Base-by-base conservation (phyloP, 2,888 invertebrate genomes). In the Yponomeuta plumbellus region DNA sequence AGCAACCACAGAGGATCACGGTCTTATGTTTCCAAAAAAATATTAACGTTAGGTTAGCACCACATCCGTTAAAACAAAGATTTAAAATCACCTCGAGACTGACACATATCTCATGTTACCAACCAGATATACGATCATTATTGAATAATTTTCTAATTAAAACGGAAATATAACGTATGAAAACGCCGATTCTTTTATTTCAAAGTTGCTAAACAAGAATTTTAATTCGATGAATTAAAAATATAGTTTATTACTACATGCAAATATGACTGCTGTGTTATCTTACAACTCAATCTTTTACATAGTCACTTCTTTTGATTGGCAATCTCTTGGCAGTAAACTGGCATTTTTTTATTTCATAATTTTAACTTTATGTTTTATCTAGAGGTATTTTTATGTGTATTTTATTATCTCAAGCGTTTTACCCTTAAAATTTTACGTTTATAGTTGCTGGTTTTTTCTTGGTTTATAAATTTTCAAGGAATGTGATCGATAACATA, bases 71-170 rank as follows among this genome's bases (percentile, higher is more conserved):
- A 59, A 23, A 59, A 59, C 59, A 59, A 21, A 23, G 4, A 23
- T 59, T 59, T 21, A n/a, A 59, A 21, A 21, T 20, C 59, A 23
- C 59, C 59, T 59, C 44, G 23, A 2, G 59, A 23, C 59, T 59
- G 59, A 59, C 59, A 59, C 22, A 22, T 23, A 23, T 59, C 59
- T 59, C 59, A 59, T 22, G 2, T 59, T 59, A 59, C 59, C 44
- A 52, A 52, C 44, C 44, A 52, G 44, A 13, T 1, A 13, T 1
- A 52, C 44, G 17, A 23, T 11, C 22, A 22, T 59, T 20, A 23
- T 59, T 59, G 59, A 59, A 59, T 59, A 59, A 59, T 59, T 59
- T 59, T 59, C 59, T 59, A 59, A 59, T 59, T 59, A 59, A 59
- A 59, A 59, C 59, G 21, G 23, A 59, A 21, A 59, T 23, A 22